Percentiles rank a stretch among this genome's conserved stretches.
phyloP scores from a whole-genome alignment of 1,140 invertebrate species.

The Octopus sinensis region DNA sequence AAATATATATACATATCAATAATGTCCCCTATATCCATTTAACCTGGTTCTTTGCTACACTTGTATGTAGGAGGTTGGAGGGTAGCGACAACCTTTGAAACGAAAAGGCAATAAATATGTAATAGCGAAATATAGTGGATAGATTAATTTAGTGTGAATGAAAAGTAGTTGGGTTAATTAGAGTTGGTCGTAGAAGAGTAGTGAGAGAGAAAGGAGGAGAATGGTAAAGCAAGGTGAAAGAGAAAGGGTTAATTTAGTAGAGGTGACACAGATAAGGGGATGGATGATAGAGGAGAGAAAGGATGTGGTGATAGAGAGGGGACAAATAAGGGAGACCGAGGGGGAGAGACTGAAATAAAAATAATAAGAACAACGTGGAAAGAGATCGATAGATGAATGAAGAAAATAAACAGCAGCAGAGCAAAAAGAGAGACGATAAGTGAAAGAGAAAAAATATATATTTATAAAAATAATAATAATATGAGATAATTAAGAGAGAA shows the following conservation, averaged over 20 bases:
- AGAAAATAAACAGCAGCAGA: background rate
- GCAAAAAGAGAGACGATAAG: conserved; percentile 9
- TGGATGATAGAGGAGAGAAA: background rate
- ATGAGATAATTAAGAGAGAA: background rate
- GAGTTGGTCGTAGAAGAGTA: background rate
- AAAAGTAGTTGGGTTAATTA: no score
- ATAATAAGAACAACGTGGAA: background rate
- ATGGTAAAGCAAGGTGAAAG: conserved; percentile 4
- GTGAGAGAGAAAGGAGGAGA: background rate
- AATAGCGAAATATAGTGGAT: no score
- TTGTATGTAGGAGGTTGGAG: no score
- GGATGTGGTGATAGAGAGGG: background rate
- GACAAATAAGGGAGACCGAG: background rate
- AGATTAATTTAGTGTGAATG: no score
- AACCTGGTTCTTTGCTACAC: no score
- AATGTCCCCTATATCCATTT: no score
- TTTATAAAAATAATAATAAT: background rate
- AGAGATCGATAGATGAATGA: background rate
- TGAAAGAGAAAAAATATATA: background rate
- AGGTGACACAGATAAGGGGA: background rate
- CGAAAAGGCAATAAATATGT: no score
- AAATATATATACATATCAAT: no score
- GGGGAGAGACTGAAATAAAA: background rate
- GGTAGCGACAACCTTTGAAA: no score
- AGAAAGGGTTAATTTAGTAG: background rate